Conservation (phyloP, 2,113 vertebrate species). For the Harpagus bidentatus region DNA sequence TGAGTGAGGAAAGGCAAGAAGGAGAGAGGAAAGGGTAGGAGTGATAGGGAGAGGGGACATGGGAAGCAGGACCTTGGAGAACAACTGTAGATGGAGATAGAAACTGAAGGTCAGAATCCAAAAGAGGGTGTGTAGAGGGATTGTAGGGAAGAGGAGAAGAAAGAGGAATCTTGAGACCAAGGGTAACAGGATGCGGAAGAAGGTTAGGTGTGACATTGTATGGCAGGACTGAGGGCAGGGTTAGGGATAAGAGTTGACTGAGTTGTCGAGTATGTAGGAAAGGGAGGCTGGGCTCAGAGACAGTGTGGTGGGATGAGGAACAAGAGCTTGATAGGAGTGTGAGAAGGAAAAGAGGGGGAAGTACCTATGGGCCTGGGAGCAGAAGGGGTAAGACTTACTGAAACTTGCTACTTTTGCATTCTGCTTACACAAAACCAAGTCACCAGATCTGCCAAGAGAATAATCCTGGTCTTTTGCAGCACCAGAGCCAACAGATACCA, state of each 20-base stretch:
- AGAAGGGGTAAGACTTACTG: not conserved
- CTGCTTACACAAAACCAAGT: not conserved
- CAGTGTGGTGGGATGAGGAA: not conserved
- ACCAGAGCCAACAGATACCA: not conserved
- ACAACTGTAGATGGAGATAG: not conserved
- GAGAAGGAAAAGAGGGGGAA: not conserved
- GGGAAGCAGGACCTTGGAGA: not conserved
- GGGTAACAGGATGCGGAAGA: not conserved
- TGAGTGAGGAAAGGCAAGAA: not conserved
- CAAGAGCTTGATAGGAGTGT: not conserved
- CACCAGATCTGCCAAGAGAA: not conserved
- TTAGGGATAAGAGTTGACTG: not conserved
- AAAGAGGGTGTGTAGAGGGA: not conserved
- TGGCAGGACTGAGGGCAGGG: not conserved
- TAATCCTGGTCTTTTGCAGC: not conserved
- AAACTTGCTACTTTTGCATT: not conserved
- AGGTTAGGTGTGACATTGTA: not conserved
- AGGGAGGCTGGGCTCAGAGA: not conserved
- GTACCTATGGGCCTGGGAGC: not conserved
- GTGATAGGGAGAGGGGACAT: not conserved
- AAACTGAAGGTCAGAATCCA: not conserved
- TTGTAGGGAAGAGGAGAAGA: not conserved
- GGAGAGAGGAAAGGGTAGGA: not conserved
- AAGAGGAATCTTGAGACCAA: not conserved
- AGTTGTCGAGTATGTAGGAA: not conserved